Conservation (phyloP, 2,797 vertebrate genomes). For the Galaxias olidus region DNA sequence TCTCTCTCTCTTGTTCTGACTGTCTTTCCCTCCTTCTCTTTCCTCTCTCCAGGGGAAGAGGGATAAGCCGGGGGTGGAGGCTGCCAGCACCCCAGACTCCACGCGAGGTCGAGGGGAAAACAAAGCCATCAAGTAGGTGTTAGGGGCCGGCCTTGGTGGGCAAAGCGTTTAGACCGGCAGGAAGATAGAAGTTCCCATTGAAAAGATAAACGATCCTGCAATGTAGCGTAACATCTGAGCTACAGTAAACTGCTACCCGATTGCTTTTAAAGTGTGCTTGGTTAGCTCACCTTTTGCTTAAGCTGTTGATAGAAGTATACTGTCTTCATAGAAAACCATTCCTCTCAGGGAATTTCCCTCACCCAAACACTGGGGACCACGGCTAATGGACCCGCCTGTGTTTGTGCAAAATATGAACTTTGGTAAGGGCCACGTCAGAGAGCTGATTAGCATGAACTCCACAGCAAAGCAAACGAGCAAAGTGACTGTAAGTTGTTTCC, state of each 20-base stretch:
- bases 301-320: too few species aligned
- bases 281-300: too few species aligned
- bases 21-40: not conserved
- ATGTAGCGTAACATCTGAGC: not conserved
- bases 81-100: conserved; percentile 79
- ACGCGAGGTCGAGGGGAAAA: conserved; percentile 81
- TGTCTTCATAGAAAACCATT: too few species aligned
- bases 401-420: conserved; percentile 1
- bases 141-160: conserved; percentile 16
- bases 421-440: too few species aligned
- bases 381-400: not conserved
- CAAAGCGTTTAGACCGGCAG: conserved; percentile 6
- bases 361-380: not conserved
- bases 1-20: conserved; percentile 31
- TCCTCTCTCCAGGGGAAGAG: conserved; percentile 71
- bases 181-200: not conserved
- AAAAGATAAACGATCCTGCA: not conserved
- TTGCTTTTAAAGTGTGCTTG: too few species aligned
- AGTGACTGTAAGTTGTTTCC: not conserved
- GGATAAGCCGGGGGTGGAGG: conserved; percentile 78
- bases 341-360: too few species aligned
- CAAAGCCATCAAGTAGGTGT: conserved; percentile 84
- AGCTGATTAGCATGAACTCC: not conserved
- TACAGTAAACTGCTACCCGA: not conserved
- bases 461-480: not conserved